Conservation (phyloP, 2,113 vertebrate genomes). For the Tachysurus fulvidraco region DNA sequence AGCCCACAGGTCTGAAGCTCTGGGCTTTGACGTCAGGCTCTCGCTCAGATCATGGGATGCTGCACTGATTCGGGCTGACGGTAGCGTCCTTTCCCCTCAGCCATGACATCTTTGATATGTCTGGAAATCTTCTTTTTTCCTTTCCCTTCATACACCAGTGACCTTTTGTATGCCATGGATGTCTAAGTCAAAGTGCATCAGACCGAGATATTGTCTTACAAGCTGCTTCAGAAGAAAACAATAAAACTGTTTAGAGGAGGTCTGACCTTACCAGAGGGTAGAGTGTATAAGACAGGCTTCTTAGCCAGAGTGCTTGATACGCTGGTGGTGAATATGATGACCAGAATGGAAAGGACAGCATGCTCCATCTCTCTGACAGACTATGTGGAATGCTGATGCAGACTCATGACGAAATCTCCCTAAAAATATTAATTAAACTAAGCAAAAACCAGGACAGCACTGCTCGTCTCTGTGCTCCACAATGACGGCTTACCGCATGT, state of each 20-base stretch:
- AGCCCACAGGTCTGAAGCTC: constrained; percentile 7
- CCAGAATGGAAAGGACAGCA: neutral
- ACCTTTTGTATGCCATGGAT: constrained; percentile 60
- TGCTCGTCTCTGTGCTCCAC: neutral
- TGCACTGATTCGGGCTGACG: constrained; percentile 69
- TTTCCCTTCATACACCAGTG: constrained; percentile 50
- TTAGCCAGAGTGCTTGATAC: neutral
- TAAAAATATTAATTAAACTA: constrained; percentile 3
- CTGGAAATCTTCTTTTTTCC: constrained; percentile 59
- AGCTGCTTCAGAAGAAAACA: constrained; percentile 59
- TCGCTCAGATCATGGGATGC: constrained; percentile 69
- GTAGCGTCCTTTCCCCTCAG: constrained; percentile 64
- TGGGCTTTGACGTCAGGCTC: constrained; percentile 64
- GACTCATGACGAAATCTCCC: constrained; percentile 4
- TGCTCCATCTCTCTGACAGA: neutral
- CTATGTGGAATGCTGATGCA: neutral
- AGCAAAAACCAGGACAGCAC: neutral
- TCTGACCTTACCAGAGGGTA: constrained; percentile 40
- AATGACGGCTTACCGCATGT: constrained; percentile 2
- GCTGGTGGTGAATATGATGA: constrained; percentile 28
- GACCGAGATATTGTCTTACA: constrained; percentile 50
- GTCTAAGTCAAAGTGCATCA: constrained; percentile 55
- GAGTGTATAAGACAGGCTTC: constrained; percentile 14
- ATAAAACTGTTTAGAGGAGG: constrained; percentile 49
- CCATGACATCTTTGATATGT: constrained; percentile 68